phyloP scores from a whole-genome alignment of 2,888 invertebrate genomes.

The Villa cingulata region DNA sequence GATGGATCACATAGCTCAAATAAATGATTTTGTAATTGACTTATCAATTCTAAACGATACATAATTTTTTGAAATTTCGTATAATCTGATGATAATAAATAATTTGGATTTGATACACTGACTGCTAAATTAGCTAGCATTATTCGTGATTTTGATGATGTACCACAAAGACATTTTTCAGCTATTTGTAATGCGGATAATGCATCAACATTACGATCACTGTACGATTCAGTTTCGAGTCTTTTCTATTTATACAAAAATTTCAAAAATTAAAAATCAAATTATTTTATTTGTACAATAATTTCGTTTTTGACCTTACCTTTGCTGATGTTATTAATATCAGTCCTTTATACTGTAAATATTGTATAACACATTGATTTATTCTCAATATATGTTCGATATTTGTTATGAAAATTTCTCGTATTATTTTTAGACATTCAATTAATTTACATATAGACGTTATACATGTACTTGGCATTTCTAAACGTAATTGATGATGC shows the following conservation, averaged over 20 bases:
- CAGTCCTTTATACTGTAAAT: constrained; percentile 61
- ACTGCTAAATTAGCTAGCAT: constrained; percentile 53
- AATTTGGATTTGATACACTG: constrained; percentile 48
- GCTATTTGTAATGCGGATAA: constrained; percentile 63
- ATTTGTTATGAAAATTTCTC: constrained; percentile 54
- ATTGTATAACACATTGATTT: constrained; percentile 63
- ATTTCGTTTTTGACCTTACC: constrained; percentile 38
- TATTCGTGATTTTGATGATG: constrained; percentile 48
- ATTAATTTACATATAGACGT: constrained; percentile 64
- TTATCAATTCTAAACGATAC: constrained; percentile 49
- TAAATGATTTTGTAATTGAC: constrained; percentile 45
- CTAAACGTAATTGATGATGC: constrained; percentile 54
- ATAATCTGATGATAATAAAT: constrained; percentile 48
- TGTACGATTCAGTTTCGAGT: constrained; percentile 48
- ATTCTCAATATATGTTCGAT: constrained; percentile 56
- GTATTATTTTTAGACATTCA: constrained; percentile 66
- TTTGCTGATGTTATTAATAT: constrained; percentile 52
- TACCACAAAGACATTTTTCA: constrained; percentile 51
- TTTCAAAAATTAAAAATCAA: not conserved
- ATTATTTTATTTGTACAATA: too few relatives aligned
- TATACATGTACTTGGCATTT: constrained; percentile 64
- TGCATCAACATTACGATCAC: constrained; percentile 52
- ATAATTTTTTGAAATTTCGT: constrained; percentile 46
- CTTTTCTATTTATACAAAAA: constrained; percentile 37
- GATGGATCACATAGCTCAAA: constrained; percentile 55